Evolutionary conservation across 1,140 invertebrate genomes (phyloP).

Genomic region (Gyrodactylus salaris): DNA sequence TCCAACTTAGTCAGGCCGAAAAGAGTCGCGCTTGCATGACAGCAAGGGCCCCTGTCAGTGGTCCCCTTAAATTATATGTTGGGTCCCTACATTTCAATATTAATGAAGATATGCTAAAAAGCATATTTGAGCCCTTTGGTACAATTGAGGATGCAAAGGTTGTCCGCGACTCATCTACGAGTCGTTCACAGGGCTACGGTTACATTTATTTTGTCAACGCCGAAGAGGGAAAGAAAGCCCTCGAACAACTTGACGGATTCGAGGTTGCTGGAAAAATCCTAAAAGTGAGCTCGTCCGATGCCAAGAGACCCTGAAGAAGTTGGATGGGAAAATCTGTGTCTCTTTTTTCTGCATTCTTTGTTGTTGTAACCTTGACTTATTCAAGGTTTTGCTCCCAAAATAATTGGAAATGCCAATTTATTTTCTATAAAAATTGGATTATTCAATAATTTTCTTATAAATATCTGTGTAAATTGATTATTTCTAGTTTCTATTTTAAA

Average conservation of each 20-base stretch:
- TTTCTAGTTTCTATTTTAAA: too few species aligned
- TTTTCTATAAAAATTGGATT: too few species aligned
- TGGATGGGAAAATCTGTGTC: too few species aligned
- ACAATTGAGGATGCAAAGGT: slow-evolving; percentile 48
- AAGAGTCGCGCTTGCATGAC: slow-evolving; percentile 36
- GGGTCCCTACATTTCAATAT: slow-evolving; percentile 94
- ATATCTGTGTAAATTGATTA: too few species aligned
- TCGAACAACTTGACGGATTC: slow-evolving; percentile 94
- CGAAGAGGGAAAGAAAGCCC: slow-evolving; percentile 85
- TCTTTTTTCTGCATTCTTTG: too few species aligned
- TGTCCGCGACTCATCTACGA: slow-evolving; percentile 57
- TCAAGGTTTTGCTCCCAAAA: too few species aligned
- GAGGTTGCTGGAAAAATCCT: slow-evolving; percentile 88
- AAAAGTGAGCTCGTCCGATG: slow-evolving; percentile 46
- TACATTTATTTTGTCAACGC: slow-evolving; percentile 84
- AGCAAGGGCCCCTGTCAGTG: slow-evolving; percentile 20
- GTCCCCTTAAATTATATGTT: slow-evolving; percentile 79
- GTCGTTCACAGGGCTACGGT: slow-evolving; percentile 80
- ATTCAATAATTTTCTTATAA: too few species aligned
- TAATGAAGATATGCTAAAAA: slow-evolving; percentile 83
- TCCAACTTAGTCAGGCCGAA: slow-evolving; percentile 89
- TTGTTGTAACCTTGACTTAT: too few species aligned
- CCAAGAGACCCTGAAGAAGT: too few species aligned
- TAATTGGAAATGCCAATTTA: too few species aligned
- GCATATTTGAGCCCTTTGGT: slow-evolving; percentile 96